Conservation (phyloP, 2,888 invertebrate genomes). For the Apodemia mormo region DNA sequence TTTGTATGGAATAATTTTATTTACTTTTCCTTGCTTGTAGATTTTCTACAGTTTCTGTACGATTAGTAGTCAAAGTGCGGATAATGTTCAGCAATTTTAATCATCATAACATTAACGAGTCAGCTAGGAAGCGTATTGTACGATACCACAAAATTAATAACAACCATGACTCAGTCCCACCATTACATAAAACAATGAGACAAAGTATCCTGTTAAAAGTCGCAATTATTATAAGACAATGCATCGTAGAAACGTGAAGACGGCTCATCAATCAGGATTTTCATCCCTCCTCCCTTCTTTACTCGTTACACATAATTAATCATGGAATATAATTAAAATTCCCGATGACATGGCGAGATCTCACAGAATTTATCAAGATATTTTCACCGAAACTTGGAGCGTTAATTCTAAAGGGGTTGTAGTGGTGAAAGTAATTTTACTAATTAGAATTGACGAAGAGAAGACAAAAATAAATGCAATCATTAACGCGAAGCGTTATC, state of each 20-base stretch:
- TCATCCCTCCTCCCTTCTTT: conserved; percentile 55
- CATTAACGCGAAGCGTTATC: too few species aligned
- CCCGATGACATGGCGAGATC: conserved; percentile 75
- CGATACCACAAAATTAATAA: conserved; percentile 60
- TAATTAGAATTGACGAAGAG: too few species aligned
- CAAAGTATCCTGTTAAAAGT: conserved; percentile 71
- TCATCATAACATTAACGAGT: conserved; percentile 46
- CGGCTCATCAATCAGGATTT: conserved; percentile 76
- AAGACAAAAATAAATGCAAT: too few species aligned
- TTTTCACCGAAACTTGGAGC: background rate
- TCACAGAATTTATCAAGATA: conserved; percentile 30
- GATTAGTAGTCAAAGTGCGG: background rate
- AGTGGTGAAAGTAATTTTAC: too few species aligned
- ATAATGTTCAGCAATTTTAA: background rate
- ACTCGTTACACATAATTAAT: conserved; percentile 77
- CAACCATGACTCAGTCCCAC: conserved; percentile 69
- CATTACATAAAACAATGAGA: conserved; percentile 72
- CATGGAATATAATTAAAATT: conserved; percentile 78
- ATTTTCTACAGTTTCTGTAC: background rate
- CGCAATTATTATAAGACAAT: conserved; percentile 75
- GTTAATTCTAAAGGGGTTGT: too few species aligned
- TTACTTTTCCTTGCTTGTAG: background rate
- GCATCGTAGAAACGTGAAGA: conserved; percentile 53
- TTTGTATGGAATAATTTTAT: too few species aligned
- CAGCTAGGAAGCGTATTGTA: conserved; percentile 41